Evolutionary conservation across 2,113 vertebrate genomes (phyloP).

Genomic region (Salvelinus sp.): DNA sequence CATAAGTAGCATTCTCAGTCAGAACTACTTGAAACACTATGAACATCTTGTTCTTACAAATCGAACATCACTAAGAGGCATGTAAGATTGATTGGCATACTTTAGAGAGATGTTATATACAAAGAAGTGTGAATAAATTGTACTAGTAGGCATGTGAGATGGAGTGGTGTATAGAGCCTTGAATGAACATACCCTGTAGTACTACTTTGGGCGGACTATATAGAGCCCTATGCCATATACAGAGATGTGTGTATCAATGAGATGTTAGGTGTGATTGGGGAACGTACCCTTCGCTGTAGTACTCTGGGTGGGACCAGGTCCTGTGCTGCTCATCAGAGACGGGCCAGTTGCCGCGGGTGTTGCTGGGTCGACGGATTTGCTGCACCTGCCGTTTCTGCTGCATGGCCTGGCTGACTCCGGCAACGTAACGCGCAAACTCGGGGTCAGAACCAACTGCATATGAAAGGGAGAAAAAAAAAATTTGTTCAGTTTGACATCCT

Average conservation of each 20-base stretch:
- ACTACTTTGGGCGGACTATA: too few species aligned
- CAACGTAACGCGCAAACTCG: constrained; percentile 96
- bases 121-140: background rate
- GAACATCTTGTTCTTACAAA: background rate
- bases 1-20: background rate
- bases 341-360: constrained; percentile 89
- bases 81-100: background rate
- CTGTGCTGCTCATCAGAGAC: constrained; percentile 90
- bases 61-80: background rate
- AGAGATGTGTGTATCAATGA: background rate
- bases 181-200: too few species aligned
- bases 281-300: constrained; percentile 92
- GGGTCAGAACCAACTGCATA: constrained; percentile 93
- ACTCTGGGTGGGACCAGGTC: constrained; percentile 94
- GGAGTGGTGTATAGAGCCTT: too few species aligned
- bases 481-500: constrained; percentile 61
- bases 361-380: constrained; percentile 88
- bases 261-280: background rate
- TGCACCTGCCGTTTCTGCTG: constrained; percentile 95
- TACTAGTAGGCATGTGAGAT: too few species aligned
- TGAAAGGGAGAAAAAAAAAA: constrained; percentile 40
- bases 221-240: too few species aligned
- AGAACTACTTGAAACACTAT: background rate
- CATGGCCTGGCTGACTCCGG: constrained; percentile 97
- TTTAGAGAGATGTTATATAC: too few species aligned